Base-by-base conservation (phyloP, 92 coral and sea anemone genomes). In the Phenganax marumi region DNA sequence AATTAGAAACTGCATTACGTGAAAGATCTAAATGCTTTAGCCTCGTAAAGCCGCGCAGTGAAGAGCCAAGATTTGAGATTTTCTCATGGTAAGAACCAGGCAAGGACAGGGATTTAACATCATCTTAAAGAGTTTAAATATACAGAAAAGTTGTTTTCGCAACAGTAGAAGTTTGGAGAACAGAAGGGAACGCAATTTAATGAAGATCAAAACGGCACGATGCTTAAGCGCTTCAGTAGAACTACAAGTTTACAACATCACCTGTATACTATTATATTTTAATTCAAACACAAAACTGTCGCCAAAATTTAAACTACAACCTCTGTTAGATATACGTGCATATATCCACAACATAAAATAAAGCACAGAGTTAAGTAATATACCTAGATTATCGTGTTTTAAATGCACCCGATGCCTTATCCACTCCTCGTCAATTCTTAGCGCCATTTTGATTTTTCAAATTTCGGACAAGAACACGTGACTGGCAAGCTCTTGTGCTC, bases 11-110 rank as follows among this genome's bases (percentile, higher is more conserved):
- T 50, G 89, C 72, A 88, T 95, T 95, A 9, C 98, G 83, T 57
- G 98, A 95, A 39, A 95, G 90, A 71, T 95, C 98, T 90, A 95
- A 64, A 70, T 89, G 88, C 81, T 92, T 95, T 49, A 95, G 91
- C 53, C 98, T 85, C 10, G 97, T 87, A 83, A 95, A 95, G 58
- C 93, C 88, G 64, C 85, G 86, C 19, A 95, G 90, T 21, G 98
- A 75, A 10, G 88, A 84, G 24, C 97, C 98, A 56, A 95, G 86
- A 24, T 89, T 83, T 13, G 96, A 69, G 54, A 95, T 86, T 81
- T 95, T 95, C 84, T 95, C 98, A 68, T 92, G 93, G 61, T 92
- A 95, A 0, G 98, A 88, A 50, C 98, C 98, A 83, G 98, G 98
- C 52, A 95, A 77, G 26, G 97, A 89, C 12, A 95, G 77, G 12